Evolutionary conservation across 1,140 invertebrate genomes (phyloP), one percentile per base, ranked within the genome.

Genomic region (Papilio glaucus): DNA sequence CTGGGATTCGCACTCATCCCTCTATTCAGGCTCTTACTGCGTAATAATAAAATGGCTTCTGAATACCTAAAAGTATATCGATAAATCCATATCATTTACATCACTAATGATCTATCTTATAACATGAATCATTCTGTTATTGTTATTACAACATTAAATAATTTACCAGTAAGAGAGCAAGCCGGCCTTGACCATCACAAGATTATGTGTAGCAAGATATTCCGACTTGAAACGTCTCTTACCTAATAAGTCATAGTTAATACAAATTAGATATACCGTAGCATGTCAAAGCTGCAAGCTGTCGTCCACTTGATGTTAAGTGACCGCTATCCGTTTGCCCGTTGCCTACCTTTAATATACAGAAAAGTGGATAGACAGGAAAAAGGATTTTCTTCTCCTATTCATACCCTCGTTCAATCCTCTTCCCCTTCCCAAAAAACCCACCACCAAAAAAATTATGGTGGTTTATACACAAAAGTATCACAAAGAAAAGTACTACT

Each of bases 21-120:
- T 76, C 78, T 78, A 79, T 74, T 78, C 77, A 73, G 76, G 82
- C 80, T 88, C 88, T 90, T 88, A 89, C 85, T 87, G 84, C 81
- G 83, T 86, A 87, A 86, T 86, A 88, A 86, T 88, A 88, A 86
- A 89, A 89, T 88, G 81, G 79, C 83, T 85, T 75, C 82, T 82
- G 79, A 85, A 85, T 83, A 77, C 73, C 68, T 72, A 70, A 65
- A 71, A 60, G 76, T 80, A 77, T 79, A 74, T 75, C 70, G 77
- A 78, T 82, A 82, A 82, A 75, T 78, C 72, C 70, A 69, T 68
- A 42, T 74, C 71, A 80, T 78, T 74, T 75, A 75, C 70, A 68
- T 71, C 42, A 70, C 38, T 49, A 62, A 45, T 26, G 33, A 26
- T 18, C n/a, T 29, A 24, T 57, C 18, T 57, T 57, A 57, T 57